phyloP scores from a whole-genome alignment of 92 coral and sea anemone species.

The Palythoa grandiflora region DNA sequence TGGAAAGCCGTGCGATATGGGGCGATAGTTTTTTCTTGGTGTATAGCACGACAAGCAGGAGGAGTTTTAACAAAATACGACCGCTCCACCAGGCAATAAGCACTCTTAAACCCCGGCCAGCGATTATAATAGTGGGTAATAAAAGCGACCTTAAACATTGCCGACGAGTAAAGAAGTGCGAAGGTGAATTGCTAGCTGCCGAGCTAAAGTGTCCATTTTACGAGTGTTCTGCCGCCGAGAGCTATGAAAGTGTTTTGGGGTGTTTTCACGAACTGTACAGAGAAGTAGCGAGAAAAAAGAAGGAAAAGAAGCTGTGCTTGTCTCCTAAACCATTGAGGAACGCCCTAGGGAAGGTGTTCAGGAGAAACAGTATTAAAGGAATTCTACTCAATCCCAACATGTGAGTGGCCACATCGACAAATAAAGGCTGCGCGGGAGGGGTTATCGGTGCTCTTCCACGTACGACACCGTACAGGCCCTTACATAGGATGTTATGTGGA shows the following conservation, averaged over 20 bases:
- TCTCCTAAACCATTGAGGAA: slow-evolving; percentile 88
- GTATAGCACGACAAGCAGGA: slow-evolving; percentile 78
- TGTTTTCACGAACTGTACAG: slow-evolving; percentile 80
- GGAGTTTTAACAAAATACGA: slow-evolving; percentile 69
- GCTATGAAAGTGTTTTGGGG: slow-evolving; percentile 55
- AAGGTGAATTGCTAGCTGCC: slow-evolving; percentile 54
- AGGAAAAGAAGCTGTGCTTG: slow-evolving; percentile 64
- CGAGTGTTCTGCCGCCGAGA: slow-evolving; percentile 87
- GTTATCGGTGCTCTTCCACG: no score
- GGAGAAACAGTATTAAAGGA: slow-evolving; percentile 74
- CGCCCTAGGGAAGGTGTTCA: slow-evolving; percentile 82
- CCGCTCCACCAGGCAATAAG: slow-evolving; percentile 61
- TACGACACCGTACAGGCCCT: no score
- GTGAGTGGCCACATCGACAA: neutral
- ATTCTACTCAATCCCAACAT: slow-evolving; percentile 50
- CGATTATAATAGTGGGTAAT: slow-evolving; percentile 76
- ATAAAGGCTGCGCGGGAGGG: no score
- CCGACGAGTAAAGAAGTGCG: slow-evolving; percentile 68
- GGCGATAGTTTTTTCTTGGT: slow-evolving; percentile 83
- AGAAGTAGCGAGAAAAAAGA: slow-evolving; percentile 75
- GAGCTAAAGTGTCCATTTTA: slow-evolving; percentile 71
- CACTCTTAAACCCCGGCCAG: slow-evolving; percentile 69
- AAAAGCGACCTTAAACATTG: slow-evolving; percentile 79
- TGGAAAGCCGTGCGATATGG: slow-evolving; percentile 73
- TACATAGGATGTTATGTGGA: no score